Conservation (phyloP, 2,113 vertebrate genomes). For the Corvus moneduloides region DNA sequence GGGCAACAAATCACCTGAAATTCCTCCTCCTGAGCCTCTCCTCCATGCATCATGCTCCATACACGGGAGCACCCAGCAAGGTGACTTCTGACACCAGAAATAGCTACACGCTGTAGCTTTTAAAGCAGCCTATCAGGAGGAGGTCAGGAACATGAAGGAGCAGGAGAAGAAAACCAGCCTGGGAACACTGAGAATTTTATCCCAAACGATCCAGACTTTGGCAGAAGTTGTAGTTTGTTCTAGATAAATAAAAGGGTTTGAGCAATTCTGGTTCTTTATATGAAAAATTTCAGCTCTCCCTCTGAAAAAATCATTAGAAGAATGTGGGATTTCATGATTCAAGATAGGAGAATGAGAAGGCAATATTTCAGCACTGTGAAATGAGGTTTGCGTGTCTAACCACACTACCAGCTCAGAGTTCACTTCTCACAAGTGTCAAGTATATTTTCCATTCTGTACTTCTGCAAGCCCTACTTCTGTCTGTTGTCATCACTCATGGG, state of each 20-base stretch:
- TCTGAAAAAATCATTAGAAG: background rate
- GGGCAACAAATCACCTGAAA: background rate
- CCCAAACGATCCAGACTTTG: background rate
- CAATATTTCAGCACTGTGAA: conserved; percentile 11
- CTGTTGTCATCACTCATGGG: conserved; percentile 47
- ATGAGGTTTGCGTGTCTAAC: conserved; percentile 17
- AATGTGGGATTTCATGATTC: background rate
- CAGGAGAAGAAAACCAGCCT: background rate
- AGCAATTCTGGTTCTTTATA: background rate
- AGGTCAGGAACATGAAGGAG: background rate
- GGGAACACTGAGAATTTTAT: background rate
- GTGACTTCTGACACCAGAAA: background rate
- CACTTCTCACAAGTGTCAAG: conserved; percentile 18
- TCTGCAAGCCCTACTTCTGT: conserved; percentile 27
- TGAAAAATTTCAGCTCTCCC: conserved; percentile 17
- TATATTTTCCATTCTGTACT: background rate
- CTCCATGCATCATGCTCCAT: background rate
- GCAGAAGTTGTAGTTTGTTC: background rate
- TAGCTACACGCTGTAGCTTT: background rate
- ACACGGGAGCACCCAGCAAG: background rate
- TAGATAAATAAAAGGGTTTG: background rate
- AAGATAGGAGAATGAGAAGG: conserved; percentile 30
- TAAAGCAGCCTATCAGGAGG: background rate
- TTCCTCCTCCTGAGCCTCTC: background rate
- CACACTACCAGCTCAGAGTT: background rate